phyloP scores from a whole-genome alignment of 1,140 invertebrate genomes.

The Nomia melanderi region DNA sequence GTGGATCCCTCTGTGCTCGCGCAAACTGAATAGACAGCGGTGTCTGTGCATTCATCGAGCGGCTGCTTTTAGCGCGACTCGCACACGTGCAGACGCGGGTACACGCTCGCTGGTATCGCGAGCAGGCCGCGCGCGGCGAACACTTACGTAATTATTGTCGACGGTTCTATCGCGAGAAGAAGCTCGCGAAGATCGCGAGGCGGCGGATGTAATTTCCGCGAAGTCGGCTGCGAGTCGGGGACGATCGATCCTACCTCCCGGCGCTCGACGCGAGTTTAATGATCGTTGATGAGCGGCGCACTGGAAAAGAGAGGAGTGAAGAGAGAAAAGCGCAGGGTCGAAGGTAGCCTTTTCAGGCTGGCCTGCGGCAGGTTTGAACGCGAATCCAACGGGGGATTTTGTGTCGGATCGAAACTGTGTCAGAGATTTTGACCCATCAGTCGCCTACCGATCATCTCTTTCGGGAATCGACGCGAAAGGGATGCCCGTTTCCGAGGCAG shows the following conservation, averaged over 20 bases:
- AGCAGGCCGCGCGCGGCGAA: not conserved
- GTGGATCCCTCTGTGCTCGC: not conserved
- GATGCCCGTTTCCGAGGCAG: not conserved
- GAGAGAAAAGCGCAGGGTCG: too few species aligned
- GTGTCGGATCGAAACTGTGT: constrained; percentile 11
- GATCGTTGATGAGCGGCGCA: not conserved
- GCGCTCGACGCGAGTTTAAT: not conserved
- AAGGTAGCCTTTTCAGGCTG: not conserved
- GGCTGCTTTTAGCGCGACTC: constrained; percentile 40
- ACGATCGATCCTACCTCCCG: not conserved
- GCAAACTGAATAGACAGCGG: constrained; percentile 29
- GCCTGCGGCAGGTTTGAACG: too few species aligned
- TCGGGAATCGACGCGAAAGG: not conserved
- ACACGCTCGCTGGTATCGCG: not conserved
- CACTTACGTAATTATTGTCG: constrained; percentile 43
- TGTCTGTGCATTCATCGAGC: constrained; percentile 36
- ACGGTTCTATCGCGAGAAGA: constrained; percentile 26
- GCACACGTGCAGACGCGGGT: not conserved
- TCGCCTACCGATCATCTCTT: not conserved
- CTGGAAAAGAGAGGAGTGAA: not conserved
- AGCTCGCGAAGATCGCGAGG: constrained; percentile 21
- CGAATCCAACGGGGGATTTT: too few species aligned
- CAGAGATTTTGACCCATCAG: constrained; percentile 13
- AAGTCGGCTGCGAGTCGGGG: not conserved
- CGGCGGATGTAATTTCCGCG: constrained; percentile 28